These are phyloP conservation scores for Oceanites oceanicus DNA, from an alignment of 2,113 vertebrate species.

Conservation along the genomic window DNA sequence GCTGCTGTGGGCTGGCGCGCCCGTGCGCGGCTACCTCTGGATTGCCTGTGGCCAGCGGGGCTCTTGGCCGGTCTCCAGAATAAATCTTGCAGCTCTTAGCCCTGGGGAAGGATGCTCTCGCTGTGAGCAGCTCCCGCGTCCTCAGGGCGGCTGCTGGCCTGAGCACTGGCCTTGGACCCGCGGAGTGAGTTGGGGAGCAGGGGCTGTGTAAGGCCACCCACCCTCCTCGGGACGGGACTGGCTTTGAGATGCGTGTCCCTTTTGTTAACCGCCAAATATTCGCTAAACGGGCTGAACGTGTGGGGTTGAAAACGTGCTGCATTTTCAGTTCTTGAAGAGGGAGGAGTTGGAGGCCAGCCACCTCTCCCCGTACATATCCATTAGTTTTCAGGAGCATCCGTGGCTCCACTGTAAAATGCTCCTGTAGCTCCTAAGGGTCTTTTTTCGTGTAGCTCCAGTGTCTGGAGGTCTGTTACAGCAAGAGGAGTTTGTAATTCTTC, in stretches of 20 bases:
- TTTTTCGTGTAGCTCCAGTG: background rate
- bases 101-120: background rate
- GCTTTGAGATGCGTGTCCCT: background rate
- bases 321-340: background rate
- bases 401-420: background rate
- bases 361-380: accelerated
- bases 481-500: background rate
- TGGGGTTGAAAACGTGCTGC: background rate
- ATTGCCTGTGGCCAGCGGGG: accelerated
- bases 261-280: background rate
- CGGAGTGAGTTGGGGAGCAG: background rate
- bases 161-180: background rate
- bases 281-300: background rate
- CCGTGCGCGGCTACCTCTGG: accelerated
- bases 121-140: background rate
- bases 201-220: accelerated
- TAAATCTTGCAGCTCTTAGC: no score
- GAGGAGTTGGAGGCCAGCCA: background rate
- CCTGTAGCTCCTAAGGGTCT: background rate
- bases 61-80: background rate
- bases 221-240: background rate
- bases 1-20: background rate
- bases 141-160: background rate
- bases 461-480: background rate
- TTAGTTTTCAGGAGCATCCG: background rate